These are phyloP conservation scores for Trachemys scripta DNA, from an alignment of 2,113 vertebrate species.

Conservation along the genomic window DNA sequence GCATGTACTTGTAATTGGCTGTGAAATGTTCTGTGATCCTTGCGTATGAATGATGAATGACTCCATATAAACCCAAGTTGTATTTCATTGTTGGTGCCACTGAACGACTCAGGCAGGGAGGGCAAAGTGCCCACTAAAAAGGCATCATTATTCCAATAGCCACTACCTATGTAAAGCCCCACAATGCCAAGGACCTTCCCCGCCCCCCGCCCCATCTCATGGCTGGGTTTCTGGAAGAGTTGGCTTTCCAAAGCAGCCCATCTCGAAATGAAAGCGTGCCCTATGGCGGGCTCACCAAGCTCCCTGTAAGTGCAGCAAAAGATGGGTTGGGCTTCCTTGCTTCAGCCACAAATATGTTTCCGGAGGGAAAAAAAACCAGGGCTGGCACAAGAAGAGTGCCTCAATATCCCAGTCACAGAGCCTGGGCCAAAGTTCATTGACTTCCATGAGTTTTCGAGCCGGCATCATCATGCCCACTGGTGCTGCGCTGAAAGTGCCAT, in stretches of 20 bases:
- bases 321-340: background rate
- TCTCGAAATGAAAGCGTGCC: background rate
- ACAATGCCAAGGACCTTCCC: background rate
- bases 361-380: background rate
- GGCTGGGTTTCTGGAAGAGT: background rate
- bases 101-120: background rate
- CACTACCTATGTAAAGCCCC: fast-evolving
- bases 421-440: background rate
- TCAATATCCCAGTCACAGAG: background rate
- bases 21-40: slow-evolving; percentile 65
- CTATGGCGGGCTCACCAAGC: background rate
- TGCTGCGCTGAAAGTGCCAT: too few species aligned
- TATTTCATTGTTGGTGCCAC: background rate
- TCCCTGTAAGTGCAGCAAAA: background rate
- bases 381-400: background rate
- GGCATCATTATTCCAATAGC: background rate
- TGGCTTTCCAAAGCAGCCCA: background rate
- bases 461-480: background rate
- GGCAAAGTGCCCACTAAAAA: background rate
- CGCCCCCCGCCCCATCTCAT: background rate
- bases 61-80: background rate
- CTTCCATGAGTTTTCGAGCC: background rate
- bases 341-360: background rate
- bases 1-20: slow-evolving; percentile 58
- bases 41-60: slow-evolving; percentile 65